Evolutionary conservation across 2,797 vertebrate species (phyloP), one percentile per base, ranked within the genome.

Genomic region (Acanthurus leucopareius): DNA sequence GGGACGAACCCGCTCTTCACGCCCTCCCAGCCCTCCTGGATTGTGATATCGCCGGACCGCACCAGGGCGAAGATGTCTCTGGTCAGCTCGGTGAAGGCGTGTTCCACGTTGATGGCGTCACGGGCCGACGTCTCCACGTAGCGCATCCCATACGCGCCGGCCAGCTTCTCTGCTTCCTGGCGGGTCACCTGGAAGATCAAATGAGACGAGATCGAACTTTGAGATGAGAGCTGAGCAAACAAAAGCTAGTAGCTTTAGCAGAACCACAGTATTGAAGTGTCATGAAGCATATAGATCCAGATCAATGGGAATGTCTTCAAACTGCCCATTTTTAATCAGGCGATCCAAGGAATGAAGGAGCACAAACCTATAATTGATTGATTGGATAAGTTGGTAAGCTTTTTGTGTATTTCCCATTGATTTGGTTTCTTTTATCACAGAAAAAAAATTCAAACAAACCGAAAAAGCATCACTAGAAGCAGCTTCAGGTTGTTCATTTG

Each of bases 11-110:
- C 98, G 1, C 98, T 99, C 96, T 99, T 98, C 87, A 99, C 98
- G 59, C 98, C 98, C 91, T 99, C 98, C 98, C 98, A 99, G 75
- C 98, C 98, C 93, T 99, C 98, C 93, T 99, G 97, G 93, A 99
- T 98, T 1, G 95, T 96, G 90, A 99, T 99, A 28, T 99, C 97
- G 3, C 98, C 98, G 32, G 96, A 95, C 90, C 97, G 98, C 89
- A 99, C 98, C 92, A 99, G 91, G 92, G 97, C 97, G 5, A 98
- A 99, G 92, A 99, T 99, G 88, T 99, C 97, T 48, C 96, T 95
- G 32, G 98, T 99, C 92, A 99, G 96, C 90, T 99, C 98, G 2
- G 98, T 99, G 95, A 99, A 99, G 92, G 98, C 98, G 82, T 98
- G 97, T 94, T 99, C 98, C 88, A 99, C 98, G 19, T 99, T 99